phyloP scores from a whole-genome alignment of 23 tunicate species.

The Oikopleura dioica region DNA sequence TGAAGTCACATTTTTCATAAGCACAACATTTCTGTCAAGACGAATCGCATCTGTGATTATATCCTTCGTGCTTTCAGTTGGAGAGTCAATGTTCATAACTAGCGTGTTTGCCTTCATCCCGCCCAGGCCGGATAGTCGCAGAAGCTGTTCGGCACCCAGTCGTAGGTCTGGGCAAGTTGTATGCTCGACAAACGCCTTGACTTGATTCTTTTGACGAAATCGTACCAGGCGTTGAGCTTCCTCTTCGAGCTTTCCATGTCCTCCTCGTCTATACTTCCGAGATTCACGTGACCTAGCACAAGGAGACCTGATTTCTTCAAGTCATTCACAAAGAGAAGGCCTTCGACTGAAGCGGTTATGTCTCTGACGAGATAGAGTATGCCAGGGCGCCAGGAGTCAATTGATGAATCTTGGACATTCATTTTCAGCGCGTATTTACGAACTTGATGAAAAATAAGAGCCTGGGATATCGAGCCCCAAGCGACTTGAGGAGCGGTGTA shows the following conservation, averaged over 20 bases:
- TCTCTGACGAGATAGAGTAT: constrained; percentile 72
- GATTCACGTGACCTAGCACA: constrained; percentile 73
- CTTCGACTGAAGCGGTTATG: constrained; percentile 36
- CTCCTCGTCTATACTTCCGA: constrained; percentile 58
- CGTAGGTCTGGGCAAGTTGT: constrained; percentile 40
- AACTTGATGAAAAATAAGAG: constrained; percentile 94
- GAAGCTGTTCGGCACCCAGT: constrained; percentile 71
- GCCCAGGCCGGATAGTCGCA: constrained; percentile 81
- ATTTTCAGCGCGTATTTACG: constrained; percentile 18
- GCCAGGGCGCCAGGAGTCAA: constrained; percentile 81
- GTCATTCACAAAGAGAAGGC: constrained; percentile 60
- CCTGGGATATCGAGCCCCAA: constrained; percentile 97
- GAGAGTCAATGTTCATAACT: constrained; percentile 32
- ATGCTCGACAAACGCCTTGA: constrained; percentile 86
- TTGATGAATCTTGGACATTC: constrained; percentile 54
- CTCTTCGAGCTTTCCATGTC: constrained; percentile 24
- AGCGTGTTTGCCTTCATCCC: constrained; percentile 98
- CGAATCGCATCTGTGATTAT: not conserved
- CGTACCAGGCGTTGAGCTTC: constrained; percentile 57
- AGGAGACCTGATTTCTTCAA: constrained; percentile 85
- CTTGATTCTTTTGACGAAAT: constrained; percentile 56
- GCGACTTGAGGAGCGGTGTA: constrained; percentile 61
- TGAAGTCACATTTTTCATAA: not conserved
- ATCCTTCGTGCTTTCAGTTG: not conserved
- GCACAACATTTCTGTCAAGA: constrained; percentile 11